Percentiles rank a stretch among this genome's conserved stretches.
phyloP scores from a whole-genome alignment of 2,888 invertebrate genomes.

The Microplitis manilae region DNA sequence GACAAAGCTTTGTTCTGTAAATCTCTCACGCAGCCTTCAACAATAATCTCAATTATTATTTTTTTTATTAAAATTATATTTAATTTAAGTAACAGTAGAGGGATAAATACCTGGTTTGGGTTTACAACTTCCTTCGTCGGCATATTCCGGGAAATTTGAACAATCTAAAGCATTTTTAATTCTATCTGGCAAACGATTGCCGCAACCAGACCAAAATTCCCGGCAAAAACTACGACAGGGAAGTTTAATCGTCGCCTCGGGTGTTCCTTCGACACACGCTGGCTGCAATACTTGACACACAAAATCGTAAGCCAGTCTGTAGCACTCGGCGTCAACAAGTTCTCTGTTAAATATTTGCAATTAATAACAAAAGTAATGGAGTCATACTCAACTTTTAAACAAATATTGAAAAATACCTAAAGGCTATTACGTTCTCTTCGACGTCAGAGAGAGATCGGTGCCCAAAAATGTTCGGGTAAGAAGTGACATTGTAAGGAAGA shows the following conservation, averaged over 20 bases:
- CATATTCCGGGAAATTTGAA: constrained; percentile 84
- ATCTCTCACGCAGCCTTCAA: constrained; percentile 81
- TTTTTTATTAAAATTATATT: background rate
- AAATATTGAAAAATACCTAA: constrained; percentile 69
- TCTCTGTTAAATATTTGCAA: constrained; percentile 73
- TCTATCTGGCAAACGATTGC: constrained; percentile 80
- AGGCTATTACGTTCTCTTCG: constrained; percentile 83
- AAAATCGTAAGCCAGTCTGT: constrained; percentile 89
- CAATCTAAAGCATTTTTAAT: constrained; percentile 84
- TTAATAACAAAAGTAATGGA: constrained; percentile 22
- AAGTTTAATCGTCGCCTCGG: constrained; percentile 76
- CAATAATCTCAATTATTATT: background rate
- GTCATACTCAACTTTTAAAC: background rate
- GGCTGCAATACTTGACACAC: constrained; percentile 91
- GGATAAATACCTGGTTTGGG: constrained; percentile 81
- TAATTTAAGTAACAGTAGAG: background rate
- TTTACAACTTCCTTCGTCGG: constrained; percentile 81
- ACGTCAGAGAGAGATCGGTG: constrained; percentile 79
- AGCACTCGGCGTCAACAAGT: constrained; percentile 93
- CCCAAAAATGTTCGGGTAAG: constrained; percentile 87
- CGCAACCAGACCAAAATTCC: constrained; percentile 88
- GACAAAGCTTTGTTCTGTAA: constrained; percentile 83
- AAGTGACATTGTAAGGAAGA: constrained; percentile 84
- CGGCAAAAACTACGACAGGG: constrained; percentile 90
- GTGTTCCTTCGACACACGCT: constrained; percentile 75